These are phyloP conservation scores for Colossoma macropomum DNA, from an alignment of 2,113 vertebrate species.

Conservation along the genomic window DNA sequence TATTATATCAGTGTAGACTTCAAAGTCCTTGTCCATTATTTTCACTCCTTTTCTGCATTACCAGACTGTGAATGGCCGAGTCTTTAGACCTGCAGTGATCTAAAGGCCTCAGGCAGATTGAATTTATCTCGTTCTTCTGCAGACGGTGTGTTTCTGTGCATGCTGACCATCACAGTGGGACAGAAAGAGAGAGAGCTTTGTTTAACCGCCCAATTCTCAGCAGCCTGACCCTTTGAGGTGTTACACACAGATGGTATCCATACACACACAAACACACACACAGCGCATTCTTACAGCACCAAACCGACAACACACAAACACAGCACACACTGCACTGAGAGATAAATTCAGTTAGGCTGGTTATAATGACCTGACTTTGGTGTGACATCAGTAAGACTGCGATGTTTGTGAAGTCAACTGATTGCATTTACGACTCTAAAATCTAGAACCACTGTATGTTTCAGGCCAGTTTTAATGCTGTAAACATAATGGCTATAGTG, in stretches of 20 bases:
- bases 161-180: slow-evolving; percentile 17
- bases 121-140: slow-evolving; percentile 31
- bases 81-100: neutral
- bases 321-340: neutral
- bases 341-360: too few species aligned
- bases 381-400: neutral
- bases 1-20: too few species aligned
- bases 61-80: slow-evolving; percentile 9
- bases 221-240: slow-evolving; percentile 41
- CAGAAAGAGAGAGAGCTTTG: slow-evolving; percentile 30
- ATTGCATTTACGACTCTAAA: too few species aligned
- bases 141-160: slow-evolving; percentile 20
- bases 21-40: too few species aligned
- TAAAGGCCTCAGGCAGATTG: slow-evolving; percentile 36
- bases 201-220: slow-evolving; percentile 48
- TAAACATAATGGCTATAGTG: too few species aligned
- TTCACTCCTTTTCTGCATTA: neutral
- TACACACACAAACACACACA: slow-evolving; percentile 21
- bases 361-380: too few species aligned
- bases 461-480: too few species aligned
- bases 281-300: neutral
- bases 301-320: slow-evolving; percentile 9
- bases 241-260: slow-evolving; percentile 48
- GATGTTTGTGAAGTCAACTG: too few species aligned
- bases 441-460: too few species aligned